Conservation (phyloP, 2,113 vertebrate genomes). For the Rhinolophus ferrumequinum region DNA sequence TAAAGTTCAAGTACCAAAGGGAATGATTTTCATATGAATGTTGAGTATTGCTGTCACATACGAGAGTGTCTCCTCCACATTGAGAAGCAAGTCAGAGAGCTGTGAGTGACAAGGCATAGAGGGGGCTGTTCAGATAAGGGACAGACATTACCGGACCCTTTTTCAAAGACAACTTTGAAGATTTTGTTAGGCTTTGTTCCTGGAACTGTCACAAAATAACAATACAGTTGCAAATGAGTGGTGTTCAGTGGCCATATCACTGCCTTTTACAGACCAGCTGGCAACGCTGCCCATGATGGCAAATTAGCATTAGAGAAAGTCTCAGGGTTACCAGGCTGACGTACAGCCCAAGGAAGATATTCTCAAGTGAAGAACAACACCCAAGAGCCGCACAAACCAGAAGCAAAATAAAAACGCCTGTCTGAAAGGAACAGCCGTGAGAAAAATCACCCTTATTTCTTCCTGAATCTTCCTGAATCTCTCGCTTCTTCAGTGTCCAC, state of each 20-base stretch:
- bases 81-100: slow-evolving; percentile 28
- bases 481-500: neutral
- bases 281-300: neutral
- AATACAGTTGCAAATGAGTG: slow-evolving; percentile 70
- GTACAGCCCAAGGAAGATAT: neutral
- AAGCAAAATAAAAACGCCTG: neutral
- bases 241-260: neutral
- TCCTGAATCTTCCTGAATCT: neutral
- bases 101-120: slow-evolving; percentile 66
- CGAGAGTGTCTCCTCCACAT: neutral
- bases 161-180: slow-evolving; percentile 76
- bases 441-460: neutral
- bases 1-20: slow-evolving; percentile 56
- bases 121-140: slow-evolving; percentile 60
- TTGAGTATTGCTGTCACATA: slow-evolving; percentile 25
- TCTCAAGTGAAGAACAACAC: neutral
- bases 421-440: neutral
- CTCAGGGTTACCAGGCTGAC: neutral
- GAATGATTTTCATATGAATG: slow-evolving; percentile 77
- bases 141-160: slow-evolving; percentile 48
- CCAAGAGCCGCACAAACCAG: neutral
- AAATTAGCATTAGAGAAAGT: slow-evolving; percentile 59
- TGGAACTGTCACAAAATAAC: slow-evolving; percentile 61
- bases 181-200: slow-evolving; percentile 71
- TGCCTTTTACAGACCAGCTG: slow-evolving; percentile 53